Base-by-base conservation (phyloP, 2,888 invertebrate genomes). In the Corythucha ciliata region DNA sequence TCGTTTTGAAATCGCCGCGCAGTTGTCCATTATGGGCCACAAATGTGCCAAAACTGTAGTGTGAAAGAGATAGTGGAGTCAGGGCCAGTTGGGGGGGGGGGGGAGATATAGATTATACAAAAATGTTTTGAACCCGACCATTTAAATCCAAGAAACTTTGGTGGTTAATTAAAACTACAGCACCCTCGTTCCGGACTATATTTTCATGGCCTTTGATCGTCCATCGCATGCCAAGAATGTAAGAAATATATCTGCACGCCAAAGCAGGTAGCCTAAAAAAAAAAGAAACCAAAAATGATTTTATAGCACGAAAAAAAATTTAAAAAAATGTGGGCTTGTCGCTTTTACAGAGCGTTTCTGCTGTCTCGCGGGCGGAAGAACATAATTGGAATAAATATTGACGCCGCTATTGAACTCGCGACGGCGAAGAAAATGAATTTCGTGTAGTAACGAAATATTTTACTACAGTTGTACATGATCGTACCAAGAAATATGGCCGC, bases 311-410 rank as follows among this genome's bases (percentile, higher is more conserved):
- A n/a, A n/a, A n/a, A n/a, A n/a, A n/a, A n/a, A n/a, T n/a, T n/a
- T n/a, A n/a, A n/a, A n/a, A n/a, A n/a, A n/a, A n/a, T n/a, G n/a
- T n/a, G n/a, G n/a, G n/a, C n/a, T n/a, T n/a, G n/a, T n/a, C n/a
- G n/a, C n/a, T n/a, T 83, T 83, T 74, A 88, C 87, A 86, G 66
- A 14, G 83, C 86, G 70, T 88, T 88, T 64, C 74, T 78, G 60
- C 82, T 81, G 65, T 81, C 78, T 59, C 78, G 75, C 2, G 86
- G 84, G 58, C 74, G 76, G 18, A 81, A 65, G 53, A 87, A 67
- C 83, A 86, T 86, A 36, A 87, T 68, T 5, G 87, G 87, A 57
- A 90, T 74, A 57, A 80, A 78, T 58, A 79, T 67, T 54, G 78
- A 72, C 21, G 83, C 76, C 59, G 76, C 72, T 62, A 79, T 63